Percentiles rank a stretch among this genome's conserved stretches.
These are phyloP conservation scores for Cheumatopsyche charites DNA, from an alignment of 1,140 invertebrate species.

Conservation along the genomic window DNA sequence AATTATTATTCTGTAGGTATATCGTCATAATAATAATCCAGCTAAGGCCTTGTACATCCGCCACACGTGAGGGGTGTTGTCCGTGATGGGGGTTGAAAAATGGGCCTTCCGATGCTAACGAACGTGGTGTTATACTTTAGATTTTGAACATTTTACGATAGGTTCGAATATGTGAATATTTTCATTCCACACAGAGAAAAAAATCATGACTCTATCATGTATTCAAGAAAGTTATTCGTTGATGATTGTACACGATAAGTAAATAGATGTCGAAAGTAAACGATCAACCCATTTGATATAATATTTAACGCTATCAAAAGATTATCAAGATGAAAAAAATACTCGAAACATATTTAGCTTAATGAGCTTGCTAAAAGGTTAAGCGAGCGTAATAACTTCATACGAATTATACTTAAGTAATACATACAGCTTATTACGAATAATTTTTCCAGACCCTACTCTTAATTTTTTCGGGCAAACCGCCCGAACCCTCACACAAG, in stretches of 20 bases:
- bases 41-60: conserved; percentile 36
- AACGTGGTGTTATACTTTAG: neutral
- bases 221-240: no score
- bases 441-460: neutral
- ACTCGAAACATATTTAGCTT: neutral
- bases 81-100: conserved; percentile 20
- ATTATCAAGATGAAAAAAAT: no score
- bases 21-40: conserved; percentile 45
- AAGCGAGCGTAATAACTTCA: conserved; percentile 13
- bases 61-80: conserved; percentile 41
- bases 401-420: neutral
- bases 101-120: conserved; percentile 10
- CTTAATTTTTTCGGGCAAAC: neutral
- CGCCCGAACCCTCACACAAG: no score
- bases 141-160: no score
- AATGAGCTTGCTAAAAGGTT: conserved; percentile 7
- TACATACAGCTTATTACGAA: no score
- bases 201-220: no score
- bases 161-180: no score
- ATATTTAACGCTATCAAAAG: no score
- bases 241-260: no score
- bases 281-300: neutral
- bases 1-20: conserved; percentile 44
- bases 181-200: no score
- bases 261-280: no score